Base-by-base conservation (phyloP, 2,888 invertebrate genomes). In the Drymonia ruficornis region DNA sequence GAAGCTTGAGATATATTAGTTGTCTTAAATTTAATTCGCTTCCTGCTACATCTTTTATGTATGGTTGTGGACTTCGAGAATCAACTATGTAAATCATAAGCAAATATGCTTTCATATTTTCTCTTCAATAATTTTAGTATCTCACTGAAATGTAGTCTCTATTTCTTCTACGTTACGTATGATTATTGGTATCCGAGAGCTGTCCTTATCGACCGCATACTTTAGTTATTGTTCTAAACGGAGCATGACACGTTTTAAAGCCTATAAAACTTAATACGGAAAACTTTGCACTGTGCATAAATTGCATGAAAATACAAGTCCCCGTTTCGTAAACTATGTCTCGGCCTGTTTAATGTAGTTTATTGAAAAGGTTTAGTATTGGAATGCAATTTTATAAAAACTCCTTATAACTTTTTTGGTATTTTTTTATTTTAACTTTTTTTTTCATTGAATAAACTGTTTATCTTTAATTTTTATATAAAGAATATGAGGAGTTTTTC, bases 21-120 rank as follows among this genome's bases (percentile, higher is more conserved):
- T 65, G 45, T 67, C 44, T 57, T 56, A 66, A 69, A n/a, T 53
- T 56, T 59, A 61, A 49, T 61, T 76, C 67, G 83, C 83, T 86
- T 83, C 72, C 59, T 67, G 79, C 83, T 80, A 74, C 55, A 70
- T 67, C 23, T 23, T 52, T 69, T 70, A 55, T 72, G 62, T 67
- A 70, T 81, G 87, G 87, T 87, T 86, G 80, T 83, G 86, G 87
- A 77, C 65, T 80, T 69, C 63, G 66, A 53, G 51, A 58, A 64
- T 60, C 51, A 23, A 44, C 11, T 13, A 44, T 19, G 19, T 44
- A 13, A 44, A 44, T 44, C 6, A 44, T 12, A 23, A 9, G 23
- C 11, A 44, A 16, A 18, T 16, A 42, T 4, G 36, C n/a, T 36
- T 36, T 7, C 36, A 42, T 16, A 16, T 42, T 16, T 2, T 42